phyloP scores from a whole-genome alignment of 1,140 invertebrate species.

The Tetragonula clypearis region DNA sequence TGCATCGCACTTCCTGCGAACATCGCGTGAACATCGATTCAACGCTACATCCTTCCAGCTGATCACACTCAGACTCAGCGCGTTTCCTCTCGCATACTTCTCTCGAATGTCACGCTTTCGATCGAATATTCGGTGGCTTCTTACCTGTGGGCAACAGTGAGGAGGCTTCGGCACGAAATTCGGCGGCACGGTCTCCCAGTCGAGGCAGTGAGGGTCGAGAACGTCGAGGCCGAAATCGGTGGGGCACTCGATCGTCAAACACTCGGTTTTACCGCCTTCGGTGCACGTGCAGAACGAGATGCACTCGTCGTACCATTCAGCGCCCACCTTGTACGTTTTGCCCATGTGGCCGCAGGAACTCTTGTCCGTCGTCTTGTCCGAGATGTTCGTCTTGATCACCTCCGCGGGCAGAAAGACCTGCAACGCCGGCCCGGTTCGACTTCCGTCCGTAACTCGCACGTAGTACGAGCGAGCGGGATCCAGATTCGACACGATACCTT shows the following conservation, averaged over 20 bases:
- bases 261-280: conserved; percentile 82
- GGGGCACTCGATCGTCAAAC: conserved; percentile 90
- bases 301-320: conserved; percentile 89
- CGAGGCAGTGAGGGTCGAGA: conserved; percentile 90
- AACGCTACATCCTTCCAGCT: neutral
- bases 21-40: neutral
- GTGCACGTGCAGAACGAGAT: conserved; percentile 87
- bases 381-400: conserved; percentile 75
- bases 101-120: too few species aligned
- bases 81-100: too few species aligned
- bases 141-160: conserved; percentile 88
- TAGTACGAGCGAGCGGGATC: conserved; percentile 78
- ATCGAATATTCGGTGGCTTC: too few species aligned
- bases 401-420: conserved; percentile 76
- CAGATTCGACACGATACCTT: conserved; percentile 75
- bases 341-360: conserved; percentile 83
- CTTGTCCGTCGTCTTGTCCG: conserved; percentile 74
- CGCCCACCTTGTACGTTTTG: conserved; percentile 82
- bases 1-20: conserved; percentile 85
- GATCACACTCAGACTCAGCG: neutral
- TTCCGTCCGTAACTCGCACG: conserved; percentile 74
- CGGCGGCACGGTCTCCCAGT: conserved; percentile 91
- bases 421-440: conserved; percentile 68
- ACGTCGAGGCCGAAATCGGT: conserved; percentile 91
- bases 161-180: conserved; percentile 88